phyloP scores from a whole-genome alignment of 92 coral and sea anemone species.

The Meandrina meandrites region DNA sequence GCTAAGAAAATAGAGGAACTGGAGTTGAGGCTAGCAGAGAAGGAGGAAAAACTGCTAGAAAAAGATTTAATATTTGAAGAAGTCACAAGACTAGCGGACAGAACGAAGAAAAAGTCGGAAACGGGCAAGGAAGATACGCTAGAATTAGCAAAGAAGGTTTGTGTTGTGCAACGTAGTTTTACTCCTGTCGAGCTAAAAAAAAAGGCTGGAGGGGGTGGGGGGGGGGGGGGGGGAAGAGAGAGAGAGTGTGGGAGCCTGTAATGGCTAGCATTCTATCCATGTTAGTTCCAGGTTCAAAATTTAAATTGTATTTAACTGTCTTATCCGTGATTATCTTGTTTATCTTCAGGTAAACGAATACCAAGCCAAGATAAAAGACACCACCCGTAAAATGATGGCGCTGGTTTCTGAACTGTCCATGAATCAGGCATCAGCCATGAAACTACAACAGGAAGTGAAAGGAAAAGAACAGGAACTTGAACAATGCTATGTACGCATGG shows the following conservation, averaged over 20 bases:
- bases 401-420: slow-evolving; percentile 97
- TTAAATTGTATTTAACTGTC: background rate
- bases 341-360: slow-evolving; percentile 86
- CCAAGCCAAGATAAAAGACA: slow-evolving; percentile 97
- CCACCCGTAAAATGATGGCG: slow-evolving; percentile 99
- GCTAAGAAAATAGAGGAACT: slow-evolving; percentile 94
- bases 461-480: slow-evolving; percentile 82
- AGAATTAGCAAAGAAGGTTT: slow-evolving; percentile 93
- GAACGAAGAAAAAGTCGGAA: slow-evolving; percentile 95
- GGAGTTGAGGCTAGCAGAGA: slow-evolving; percentile 94
- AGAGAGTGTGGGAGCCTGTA: too few species aligned
- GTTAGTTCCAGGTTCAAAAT: too few species aligned
- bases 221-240: too few species aligned
- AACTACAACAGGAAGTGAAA: slow-evolving; percentile 90
- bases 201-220: background rate
- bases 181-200: too few species aligned
- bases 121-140: slow-evolving; percentile 96
- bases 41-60: slow-evolving; percentile 96
- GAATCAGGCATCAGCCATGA: slow-evolving; percentile 96
- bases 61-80: slow-evolving; percentile 96
- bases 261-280: background rate
- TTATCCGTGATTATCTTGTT: background rate
- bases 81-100: slow-evolving; percentile 95
- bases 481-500: slow-evolving; percentile 95
- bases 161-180: too few species aligned